Evolutionary conservation across 2,797 vertebrate species (phyloP).

Genomic region (Spinibarbus caldwelli): DNA sequence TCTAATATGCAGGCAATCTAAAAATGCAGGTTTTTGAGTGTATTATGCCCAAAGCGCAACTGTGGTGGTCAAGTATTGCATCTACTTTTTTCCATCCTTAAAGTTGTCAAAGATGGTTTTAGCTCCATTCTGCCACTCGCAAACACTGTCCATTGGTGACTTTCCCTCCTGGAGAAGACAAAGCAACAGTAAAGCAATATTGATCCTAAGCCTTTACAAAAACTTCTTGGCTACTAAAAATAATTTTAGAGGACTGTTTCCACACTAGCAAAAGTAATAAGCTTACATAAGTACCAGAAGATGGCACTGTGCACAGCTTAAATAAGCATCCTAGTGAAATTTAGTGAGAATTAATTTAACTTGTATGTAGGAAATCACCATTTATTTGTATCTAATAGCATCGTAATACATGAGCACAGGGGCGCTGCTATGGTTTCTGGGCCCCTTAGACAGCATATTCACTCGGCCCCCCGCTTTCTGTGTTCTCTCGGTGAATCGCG

Average conservation of each 20-base stretch:
- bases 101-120: conserved; percentile 83
- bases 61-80: not conserved
- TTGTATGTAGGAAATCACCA: too few relatives aligned
- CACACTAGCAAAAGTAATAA: not conserved
- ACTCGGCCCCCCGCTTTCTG: too few relatives aligned
- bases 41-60: not conserved
- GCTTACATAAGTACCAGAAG: conserved; percentile 32
- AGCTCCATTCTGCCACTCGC: conserved; percentile 87
- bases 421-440: too few relatives aligned
- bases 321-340: not conserved
- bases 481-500: too few relatives aligned
- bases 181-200: not conserved
- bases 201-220: not conserved
- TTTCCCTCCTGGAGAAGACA: conserved; percentile 79
- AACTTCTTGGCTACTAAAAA: not conserved
- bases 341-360: not conserved
- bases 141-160: conserved; percentile 83
- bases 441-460: too few relatives aligned
- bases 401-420: not conserved
- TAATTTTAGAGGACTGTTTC: not conserved
- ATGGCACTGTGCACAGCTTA: conserved; percentile 48
- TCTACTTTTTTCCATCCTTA: conserved; percentile 66
- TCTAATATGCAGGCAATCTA: not conserved
- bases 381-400: not conserved
- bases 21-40: not conserved